These are phyloP conservation scores for Stenodema calcarata DNA, from an alignment of 2,888 invertebrate species.

Conservation along the genomic window DNA sequence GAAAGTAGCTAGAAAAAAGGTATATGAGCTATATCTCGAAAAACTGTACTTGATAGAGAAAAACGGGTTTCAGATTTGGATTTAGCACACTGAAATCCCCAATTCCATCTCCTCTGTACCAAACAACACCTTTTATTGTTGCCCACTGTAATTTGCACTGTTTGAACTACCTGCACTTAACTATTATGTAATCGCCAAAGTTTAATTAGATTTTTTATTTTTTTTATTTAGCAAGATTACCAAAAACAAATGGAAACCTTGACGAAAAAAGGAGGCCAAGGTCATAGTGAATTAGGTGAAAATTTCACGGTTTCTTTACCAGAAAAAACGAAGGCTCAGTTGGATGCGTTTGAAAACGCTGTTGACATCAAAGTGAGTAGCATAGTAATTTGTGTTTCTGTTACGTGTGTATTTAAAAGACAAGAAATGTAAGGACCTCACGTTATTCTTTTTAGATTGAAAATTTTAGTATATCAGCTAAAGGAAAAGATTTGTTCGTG, in stretches of 20 bases:
- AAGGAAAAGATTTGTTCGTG: constrained; percentile 95
- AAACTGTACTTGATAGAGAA: too few species aligned
- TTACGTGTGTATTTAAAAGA: too few species aligned
- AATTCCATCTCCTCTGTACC: too few species aligned
- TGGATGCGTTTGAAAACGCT: constrained; percentile 86
- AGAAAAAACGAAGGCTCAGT: constrained; percentile 71
- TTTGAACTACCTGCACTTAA: too few species aligned
- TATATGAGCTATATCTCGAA: too few species aligned
- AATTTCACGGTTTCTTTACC: constrained; percentile 95
- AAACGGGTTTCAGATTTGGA: too few species aligned
- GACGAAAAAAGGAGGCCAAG: constrained; percentile 86
- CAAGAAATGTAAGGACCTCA: not conserved
- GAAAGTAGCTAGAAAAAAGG: too few species aligned
- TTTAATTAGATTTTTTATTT: not conserved
- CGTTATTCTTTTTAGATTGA: constrained; percentile 66
- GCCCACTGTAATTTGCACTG: too few species aligned
- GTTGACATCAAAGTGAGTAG: constrained; percentile 85
- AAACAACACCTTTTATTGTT: too few species aligned
- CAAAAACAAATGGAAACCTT: constrained; percentile 85
- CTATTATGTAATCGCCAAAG: not conserved
- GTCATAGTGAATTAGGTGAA: constrained; percentile 86
- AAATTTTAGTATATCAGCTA: constrained; percentile 96
- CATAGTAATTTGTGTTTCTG: too few species aligned
- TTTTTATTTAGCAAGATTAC: constrained; percentile 74
- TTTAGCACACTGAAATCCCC: too few species aligned